A percentile compares a stretch with the other conserved stretches of the same genome.
phyloP scores from a whole-genome alignment of 1,140 invertebrate genomes.

The Ditylenchus dipsaci region DNA sequence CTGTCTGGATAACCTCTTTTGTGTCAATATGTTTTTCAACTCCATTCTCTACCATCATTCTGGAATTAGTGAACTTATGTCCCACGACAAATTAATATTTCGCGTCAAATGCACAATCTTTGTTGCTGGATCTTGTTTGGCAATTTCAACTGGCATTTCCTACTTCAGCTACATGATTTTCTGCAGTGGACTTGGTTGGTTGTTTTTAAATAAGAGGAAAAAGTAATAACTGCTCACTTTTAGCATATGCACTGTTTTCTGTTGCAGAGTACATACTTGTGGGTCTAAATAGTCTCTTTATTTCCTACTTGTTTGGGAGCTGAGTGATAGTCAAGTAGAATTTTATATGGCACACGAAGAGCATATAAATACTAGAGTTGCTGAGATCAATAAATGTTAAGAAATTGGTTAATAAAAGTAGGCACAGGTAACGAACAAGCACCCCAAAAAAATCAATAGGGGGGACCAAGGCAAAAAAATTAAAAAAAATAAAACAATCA shows the following conservation, averaged over 20 bases:
- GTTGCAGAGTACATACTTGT: conserved; percentile 52
- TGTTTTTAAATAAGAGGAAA: too few species aligned
- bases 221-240: conserved; percentile 14
- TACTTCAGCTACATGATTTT: conserved; percentile 45
- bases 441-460: too few species aligned
- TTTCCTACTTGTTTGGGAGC: conserved; percentile 38
- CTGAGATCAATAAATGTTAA: neutral
- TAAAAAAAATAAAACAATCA: too few species aligned
- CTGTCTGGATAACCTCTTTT: conserved; percentile 49
- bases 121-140: conserved; percentile 42
- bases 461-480: too few species aligned
- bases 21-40: conserved; percentile 57
- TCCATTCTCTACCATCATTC: conserved; percentile 48
- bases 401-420: too few species aligned
- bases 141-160: conserved; percentile 51
- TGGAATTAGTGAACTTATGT: conserved; percentile 34
- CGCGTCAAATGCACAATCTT: conserved; percentile 47
- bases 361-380: neutral
- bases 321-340: conserved; percentile 29
- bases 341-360: conserved; percentile 23
- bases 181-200: conserved; percentile 42
- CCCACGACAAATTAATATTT: conserved; percentile 46
- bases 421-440: too few species aligned
- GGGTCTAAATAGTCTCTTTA: conserved; percentile 34
- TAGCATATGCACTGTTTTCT: conserved; percentile 51